Conservation (phyloP, 2,113 vertebrate species). For the Neodontobutis hainanensis region DNA sequence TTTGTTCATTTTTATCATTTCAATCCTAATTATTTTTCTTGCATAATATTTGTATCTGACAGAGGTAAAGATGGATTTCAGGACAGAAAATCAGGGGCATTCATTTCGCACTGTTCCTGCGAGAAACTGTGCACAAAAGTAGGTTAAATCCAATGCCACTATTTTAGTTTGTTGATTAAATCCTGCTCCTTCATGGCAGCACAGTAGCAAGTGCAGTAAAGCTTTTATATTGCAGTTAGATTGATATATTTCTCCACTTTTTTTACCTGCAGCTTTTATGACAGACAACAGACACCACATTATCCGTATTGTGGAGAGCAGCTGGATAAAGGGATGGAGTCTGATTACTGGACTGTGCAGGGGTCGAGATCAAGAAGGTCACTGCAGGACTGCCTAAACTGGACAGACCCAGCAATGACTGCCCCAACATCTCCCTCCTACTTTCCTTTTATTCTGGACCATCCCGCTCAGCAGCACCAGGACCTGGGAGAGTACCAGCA, state of each 20-base stretch:
- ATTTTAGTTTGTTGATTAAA: too few relatives aligned
- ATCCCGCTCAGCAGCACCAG: constrained; percentile 39
- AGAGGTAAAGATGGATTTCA: constrained; percentile 67
- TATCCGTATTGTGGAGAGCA: constrained; percentile 55
- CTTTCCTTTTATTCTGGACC: constrained; percentile 57
- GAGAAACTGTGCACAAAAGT: constrained; percentile 61
- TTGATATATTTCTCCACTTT: constrained; percentile 7
- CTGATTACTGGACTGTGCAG: constrained; percentile 58
- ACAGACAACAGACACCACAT: constrained; percentile 55
- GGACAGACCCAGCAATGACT: constrained; percentile 46
- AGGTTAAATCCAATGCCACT: constrained; percentile 12
- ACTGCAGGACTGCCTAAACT: constrained; percentile 57
- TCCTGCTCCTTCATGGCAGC: too few relatives aligned
- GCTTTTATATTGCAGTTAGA: not conserved
- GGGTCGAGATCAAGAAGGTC: constrained; percentile 58
- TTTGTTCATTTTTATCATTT: not conserved
- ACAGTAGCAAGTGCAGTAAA: too few relatives aligned
- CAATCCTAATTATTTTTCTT: not conserved
- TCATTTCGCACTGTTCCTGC: constrained; percentile 67
- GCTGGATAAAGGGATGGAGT: constrained; percentile 54
- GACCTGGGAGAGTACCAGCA: constrained; percentile 39
- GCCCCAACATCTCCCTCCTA: constrained; percentile 38
- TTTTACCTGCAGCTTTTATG: constrained; percentile 59
- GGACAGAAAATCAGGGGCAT: constrained; percentile 63
- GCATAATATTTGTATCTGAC: constrained; percentile 26